Conservation (phyloP, 1,140 invertebrate species). For the Drosophila kikkawai region DNA sequence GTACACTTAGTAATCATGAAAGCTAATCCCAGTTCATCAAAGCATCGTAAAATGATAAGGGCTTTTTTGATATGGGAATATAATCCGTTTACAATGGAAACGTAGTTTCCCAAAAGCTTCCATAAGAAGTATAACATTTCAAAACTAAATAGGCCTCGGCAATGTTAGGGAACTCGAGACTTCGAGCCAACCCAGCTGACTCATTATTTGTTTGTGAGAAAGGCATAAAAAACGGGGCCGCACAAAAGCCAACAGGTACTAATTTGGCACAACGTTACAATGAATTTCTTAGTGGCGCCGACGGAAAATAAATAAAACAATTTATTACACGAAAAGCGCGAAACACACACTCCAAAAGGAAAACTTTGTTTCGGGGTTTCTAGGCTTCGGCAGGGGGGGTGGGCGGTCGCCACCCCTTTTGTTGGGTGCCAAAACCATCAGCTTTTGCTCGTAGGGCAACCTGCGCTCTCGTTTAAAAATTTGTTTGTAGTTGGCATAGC, state of each 20-base stretch:
- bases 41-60: background rate
- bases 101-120: background rate
- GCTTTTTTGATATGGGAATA: background rate
- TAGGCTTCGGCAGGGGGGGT: background rate
- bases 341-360: conserved; percentile 59
- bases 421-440: conserved; percentile 28
- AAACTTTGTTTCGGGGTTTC: conserved; percentile 13
- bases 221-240: conserved; percentile 37
- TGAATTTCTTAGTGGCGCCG: conserved; percentile 56
- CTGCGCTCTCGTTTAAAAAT: conserved; percentile 18
- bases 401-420: background rate
- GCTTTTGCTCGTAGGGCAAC: conserved; percentile 24
- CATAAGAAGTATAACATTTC: background rate
- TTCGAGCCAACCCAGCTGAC: conserved; percentile 7
- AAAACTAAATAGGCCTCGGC: background rate
- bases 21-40: too few relatives aligned
- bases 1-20: background rate
- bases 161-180: background rate
- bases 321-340: conserved; percentile 77
- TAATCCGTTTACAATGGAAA: background rate
- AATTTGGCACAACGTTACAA: conserved; percentile 68
- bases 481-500: conserved; percentile 34
- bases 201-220: conserved; percentile 45
- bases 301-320: conserved; percentile 53
- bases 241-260: conserved; percentile 73